phyloP scores from a whole-genome alignment of 2,888 invertebrate species.

The Brachyopa scutellaris region DNA sequence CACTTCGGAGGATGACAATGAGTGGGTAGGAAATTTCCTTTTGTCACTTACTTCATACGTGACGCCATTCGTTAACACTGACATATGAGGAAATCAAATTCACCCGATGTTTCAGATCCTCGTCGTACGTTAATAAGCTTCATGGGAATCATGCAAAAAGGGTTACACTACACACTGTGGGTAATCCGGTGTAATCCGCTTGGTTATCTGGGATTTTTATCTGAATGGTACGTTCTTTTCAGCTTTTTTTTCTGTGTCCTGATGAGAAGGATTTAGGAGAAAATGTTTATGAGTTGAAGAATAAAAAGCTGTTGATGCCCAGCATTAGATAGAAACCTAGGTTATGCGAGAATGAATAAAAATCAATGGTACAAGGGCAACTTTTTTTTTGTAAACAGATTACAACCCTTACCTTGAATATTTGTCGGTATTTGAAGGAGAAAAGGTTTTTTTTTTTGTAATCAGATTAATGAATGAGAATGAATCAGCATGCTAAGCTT shows the following conservation, averaged over 20 bases:
- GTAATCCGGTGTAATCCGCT: slow-evolving; percentile 48
- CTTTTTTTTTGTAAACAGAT: too few relatives aligned
- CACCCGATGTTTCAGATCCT: slow-evolving; percentile 53
- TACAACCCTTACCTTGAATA: too few relatives aligned
- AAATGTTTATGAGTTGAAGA: slow-evolving; percentile 10
- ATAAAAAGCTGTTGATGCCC: slow-evolving; percentile 18
- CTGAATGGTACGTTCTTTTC: neutral
- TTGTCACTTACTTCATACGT: slow-evolving; percentile 60
- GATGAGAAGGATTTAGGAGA: slow-evolving; percentile 1
- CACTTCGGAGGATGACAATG: slow-evolving; percentile 34
- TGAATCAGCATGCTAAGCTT: too few relatives aligned
- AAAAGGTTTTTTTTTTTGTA: too few relatives aligned
- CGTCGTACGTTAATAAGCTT: slow-evolving; percentile 35
- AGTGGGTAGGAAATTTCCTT: slow-evolving; percentile 55
- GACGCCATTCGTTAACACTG: slow-evolving; percentile 60
- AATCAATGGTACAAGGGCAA: slow-evolving; percentile 15
- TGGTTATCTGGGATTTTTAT: slow-evolving; percentile 48
- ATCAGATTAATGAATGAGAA: too few relatives aligned
- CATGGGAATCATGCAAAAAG: slow-evolving; percentile 22
- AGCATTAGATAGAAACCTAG: neutral
- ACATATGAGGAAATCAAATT: slow-evolving; percentile 69
- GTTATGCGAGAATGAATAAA: slow-evolving; percentile 4
- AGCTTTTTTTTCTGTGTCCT: neutral
- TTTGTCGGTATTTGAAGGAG: too few relatives aligned
- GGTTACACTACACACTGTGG: slow-evolving; percentile 29